phyloP scores from a whole-genome alignment of 2,113 vertebrate genomes.

The Nycticebus coucang region DNA sequence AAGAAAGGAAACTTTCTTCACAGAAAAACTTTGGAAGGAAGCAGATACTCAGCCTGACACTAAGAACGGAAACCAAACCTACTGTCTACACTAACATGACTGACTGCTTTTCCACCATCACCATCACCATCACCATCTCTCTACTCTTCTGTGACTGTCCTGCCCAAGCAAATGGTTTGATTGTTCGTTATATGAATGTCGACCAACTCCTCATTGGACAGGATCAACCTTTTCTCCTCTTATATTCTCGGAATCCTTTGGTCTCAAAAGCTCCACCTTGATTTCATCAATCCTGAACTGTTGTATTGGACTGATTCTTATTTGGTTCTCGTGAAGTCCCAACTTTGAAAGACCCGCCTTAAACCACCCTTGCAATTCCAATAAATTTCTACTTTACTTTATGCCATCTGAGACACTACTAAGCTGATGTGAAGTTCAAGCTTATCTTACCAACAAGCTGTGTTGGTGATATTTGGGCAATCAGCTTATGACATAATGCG shows the following conservation, averaged over 20 bases:
- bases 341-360: not conserved
- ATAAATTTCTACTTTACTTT: not conserved
- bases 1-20: not conserved
- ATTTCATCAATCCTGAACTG: not conserved
- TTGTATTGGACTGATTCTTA: not conserved
- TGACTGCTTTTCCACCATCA: not conserved
- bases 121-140: not conserved
- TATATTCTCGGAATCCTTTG: not conserved
- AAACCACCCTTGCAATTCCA: not conserved
- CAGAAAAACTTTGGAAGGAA: constrained; percentile 38
- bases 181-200: not conserved
- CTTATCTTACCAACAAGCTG: not conserved
- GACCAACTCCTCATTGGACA: not conserved
- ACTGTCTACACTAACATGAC: not conserved
- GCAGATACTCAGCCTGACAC: not conserved
- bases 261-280: not conserved
- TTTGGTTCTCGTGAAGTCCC: rapidly evolving
- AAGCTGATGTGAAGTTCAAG: not conserved
- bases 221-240: not conserved
- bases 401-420: not conserved
- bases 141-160: not conserved
- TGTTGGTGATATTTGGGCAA: not conserved
- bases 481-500: not conserved
- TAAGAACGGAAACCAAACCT: not conserved
- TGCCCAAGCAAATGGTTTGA: not conserved